Conservation (phyloP, 2,113 vertebrate species). For the Hyla sarda region DNA sequence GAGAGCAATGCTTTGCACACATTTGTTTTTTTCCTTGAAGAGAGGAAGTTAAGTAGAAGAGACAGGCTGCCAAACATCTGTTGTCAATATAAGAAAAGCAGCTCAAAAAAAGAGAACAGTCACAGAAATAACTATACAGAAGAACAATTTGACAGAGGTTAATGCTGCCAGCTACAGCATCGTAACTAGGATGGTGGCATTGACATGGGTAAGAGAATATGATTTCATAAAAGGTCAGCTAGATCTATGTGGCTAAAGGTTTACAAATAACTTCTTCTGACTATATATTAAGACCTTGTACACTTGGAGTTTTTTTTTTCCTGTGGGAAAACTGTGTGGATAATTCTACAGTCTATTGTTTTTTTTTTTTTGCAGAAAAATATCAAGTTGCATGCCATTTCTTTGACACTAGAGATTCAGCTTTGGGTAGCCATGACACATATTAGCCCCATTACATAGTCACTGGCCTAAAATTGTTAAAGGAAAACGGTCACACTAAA, state of each 20-base stretch:
- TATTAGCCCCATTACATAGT: too few relatives aligned
- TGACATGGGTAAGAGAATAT: neutral
- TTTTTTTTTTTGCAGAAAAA: too few relatives aligned
- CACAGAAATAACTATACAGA: neutral
- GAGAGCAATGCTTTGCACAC: neutral
- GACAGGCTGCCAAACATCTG: slow-evolving; percentile 46
- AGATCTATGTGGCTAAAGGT: neutral
- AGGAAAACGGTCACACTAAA: too few relatives aligned
- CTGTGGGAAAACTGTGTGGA: too few relatives aligned
- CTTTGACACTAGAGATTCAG: too few relatives aligned
- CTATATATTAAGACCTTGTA: too few relatives aligned
- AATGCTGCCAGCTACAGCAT: neutral
- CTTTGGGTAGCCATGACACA: too few relatives aligned
- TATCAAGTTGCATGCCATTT: too few relatives aligned
- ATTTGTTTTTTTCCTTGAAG: slow-evolving; percentile 27
- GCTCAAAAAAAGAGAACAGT: neutral
- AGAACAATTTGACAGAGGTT: neutral
- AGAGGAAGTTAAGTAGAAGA: slow-evolving; percentile 30
- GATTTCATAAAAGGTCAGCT: neutral
- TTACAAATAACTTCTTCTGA: too few relatives aligned
- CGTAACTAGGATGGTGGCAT: neutral
- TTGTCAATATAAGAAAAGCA: slow-evolving; percentile 28
- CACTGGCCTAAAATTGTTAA: too few relatives aligned
- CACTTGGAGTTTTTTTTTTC: too few relatives aligned
- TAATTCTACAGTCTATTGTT: too few relatives aligned